Percentiles rank a stretch among this genome's conserved stretches.
phyloP scores from a whole-genome alignment of 1,140 invertebrate species.

The Drosophila prosaltans region DNA sequence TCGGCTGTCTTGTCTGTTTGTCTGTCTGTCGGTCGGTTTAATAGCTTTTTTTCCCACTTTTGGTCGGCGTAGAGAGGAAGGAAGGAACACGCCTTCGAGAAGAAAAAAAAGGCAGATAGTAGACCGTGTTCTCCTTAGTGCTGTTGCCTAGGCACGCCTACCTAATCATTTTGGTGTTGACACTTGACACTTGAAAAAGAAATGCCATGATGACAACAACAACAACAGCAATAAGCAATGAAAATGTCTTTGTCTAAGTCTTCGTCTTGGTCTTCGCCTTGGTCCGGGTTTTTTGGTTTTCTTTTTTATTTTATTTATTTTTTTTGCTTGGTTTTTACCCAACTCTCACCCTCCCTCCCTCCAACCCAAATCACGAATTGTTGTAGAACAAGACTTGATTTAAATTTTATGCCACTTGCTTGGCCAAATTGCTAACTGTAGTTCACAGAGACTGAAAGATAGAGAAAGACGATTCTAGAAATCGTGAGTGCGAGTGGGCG shows the following conservation, averaged over 20 bases:
- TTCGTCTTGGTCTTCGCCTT: constrained; percentile 3
- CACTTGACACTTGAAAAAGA: constrained; percentile 73
- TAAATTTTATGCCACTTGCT: constrained; percentile 49
- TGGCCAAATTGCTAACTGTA: constrained; percentile 12
- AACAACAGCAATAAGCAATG: constrained; percentile 29
- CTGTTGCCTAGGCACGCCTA: constrained; percentile 61
- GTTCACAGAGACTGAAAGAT: background rate
- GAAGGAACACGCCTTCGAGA: constrained; percentile 47
- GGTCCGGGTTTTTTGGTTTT: constrained; percentile 8
- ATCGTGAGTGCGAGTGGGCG: constrained; percentile 26
- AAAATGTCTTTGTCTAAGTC: constrained; percentile 39
- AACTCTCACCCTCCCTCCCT: background rate
- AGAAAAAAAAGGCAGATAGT: constrained; percentile 20
- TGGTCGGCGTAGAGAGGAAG: constrained; percentile 19
- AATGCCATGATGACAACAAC: constrained; percentile 30
- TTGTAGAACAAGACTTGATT: constrained; percentile 48
- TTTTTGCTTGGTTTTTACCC: constrained; percentile 10
- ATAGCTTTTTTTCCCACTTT: constrained; percentile 49
- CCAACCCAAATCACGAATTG: constrained; percentile 27
- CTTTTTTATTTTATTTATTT: background rate
- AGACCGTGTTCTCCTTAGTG: constrained; percentile 39
- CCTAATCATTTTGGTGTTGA: constrained; percentile 80
- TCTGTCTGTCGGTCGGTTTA: constrained; percentile 45
- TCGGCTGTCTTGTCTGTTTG: constrained; percentile 18
- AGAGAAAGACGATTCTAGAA: background rate